Evolutionary conservation across 2,888 invertebrate species (phyloP), one percentile per base, ranked within the genome.

Genomic region (Napeogenes inachia): DNA sequence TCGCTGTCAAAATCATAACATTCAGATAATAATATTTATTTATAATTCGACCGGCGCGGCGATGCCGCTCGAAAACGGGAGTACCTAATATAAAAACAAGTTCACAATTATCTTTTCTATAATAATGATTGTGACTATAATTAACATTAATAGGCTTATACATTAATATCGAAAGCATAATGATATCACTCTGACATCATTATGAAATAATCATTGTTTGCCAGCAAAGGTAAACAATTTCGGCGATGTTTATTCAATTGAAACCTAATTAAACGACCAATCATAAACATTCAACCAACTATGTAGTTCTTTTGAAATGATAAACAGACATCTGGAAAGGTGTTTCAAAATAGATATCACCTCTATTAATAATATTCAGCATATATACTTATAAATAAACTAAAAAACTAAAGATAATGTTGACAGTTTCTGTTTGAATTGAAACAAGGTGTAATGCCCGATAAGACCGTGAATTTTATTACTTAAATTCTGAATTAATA

Each of bases 251-350:
- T 80, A 77, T 75, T 77, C 79, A 79, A 81, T 79, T 82, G 81
- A 78, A 69, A 73, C 71, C 70, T 72, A 70, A 78, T 80, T 77
- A 74, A 73, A 60, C 67, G 68, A 65, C 45, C 45, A 56, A 56
- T 58, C 47, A 46, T 46, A 56, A 42, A 35, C 35, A 33, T 54
- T 46, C 21, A 35, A 21, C 21, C 21, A 21, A 21, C 21, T 21
- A 21, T 21, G 70, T 76, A 74, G 74, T 75, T 73, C 75, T 70
- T 64, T 62, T 65, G 67, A 71, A 74, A 75, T 75, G 72, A 69
- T 74, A 76, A 77, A 72, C 75, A 81, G 82, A 21, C 21, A 87
- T 84, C 85, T 85, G 84, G 70, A 75, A 78, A 83, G 81, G 83
- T 83, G 77, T 75, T 72, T 70, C 69, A 47, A 72, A 73, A 78